phyloP scores from a whole-genome alignment of 2,888 invertebrate species.

The Bimastos eiseni region DNA sequence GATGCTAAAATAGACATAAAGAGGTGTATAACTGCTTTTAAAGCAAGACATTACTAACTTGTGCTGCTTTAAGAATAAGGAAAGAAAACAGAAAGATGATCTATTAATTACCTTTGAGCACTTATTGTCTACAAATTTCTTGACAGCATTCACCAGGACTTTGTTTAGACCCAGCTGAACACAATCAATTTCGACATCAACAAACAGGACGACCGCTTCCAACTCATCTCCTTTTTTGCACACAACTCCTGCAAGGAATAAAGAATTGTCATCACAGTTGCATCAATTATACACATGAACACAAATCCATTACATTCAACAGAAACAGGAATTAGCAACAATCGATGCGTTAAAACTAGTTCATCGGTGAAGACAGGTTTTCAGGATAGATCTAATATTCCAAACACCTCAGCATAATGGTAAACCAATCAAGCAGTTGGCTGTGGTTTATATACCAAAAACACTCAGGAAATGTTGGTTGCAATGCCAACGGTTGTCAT shows the following conservation, averaged over 20 bases:
- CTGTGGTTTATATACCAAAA: too few species aligned
- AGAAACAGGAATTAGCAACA: not conserved
- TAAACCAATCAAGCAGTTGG: too few species aligned
- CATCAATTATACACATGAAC: not conserved
- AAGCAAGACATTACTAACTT: not conserved
- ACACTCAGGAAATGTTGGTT: too few species aligned
- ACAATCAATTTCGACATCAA: constrained; percentile 47
- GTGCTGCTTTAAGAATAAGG: not conserved
- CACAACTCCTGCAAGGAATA: constrained; percentile 26
- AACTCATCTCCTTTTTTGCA: constrained; percentile 16
- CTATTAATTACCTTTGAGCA: constrained; percentile 35
- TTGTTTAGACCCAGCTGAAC: constrained; percentile 47
- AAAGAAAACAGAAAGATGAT: not conserved
- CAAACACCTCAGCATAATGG: too few species aligned
- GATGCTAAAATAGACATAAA: not conserved
- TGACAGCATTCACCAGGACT: constrained; percentile 44
- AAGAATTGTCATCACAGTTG: not conserved
- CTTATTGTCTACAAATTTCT: constrained; percentile 41
- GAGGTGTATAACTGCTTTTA: not conserved
- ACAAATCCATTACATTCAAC: not conserved
- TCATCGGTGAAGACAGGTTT: not conserved
- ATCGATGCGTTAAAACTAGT: not conserved
- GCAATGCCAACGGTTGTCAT: too few species aligned
- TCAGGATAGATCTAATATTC: not conserved
- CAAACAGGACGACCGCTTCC: constrained; percentile 47